Base-by-base conservation (phyloP, 2,888 invertebrate species). In the Thera obeliscata region DNA sequence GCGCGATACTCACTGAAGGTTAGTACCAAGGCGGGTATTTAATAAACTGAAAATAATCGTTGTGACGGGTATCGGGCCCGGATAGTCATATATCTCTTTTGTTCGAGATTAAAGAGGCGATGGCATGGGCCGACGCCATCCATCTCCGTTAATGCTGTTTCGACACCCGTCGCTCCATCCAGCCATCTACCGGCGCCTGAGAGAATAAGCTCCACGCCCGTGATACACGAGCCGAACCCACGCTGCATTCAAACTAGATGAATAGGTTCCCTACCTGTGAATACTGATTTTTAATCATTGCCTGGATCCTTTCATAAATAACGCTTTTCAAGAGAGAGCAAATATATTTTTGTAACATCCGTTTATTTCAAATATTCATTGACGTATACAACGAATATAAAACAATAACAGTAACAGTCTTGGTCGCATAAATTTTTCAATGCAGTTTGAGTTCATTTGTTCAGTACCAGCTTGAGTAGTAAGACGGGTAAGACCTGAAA, bases 41-140 rank as follows among this genome's bases (percentile, higher is more conserved):
- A 68, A 76, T 79, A 79, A 79, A 79, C 76, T 69, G 67, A 66
- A 73, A 74, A 70, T 73, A 71, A 78, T 71, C 74, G 76, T 70
- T 73, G 68, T 73, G 69, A 63, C 76, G 74, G 74, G 78, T 79
- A 79, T 74, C 70, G 75, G 78, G 76, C 74, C 49, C 67, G 77
- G 70, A 75, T 75, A 81, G 79, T 80, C 83, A 80, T 88, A 87
- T 85, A 86, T 88, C 86, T 87, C 85, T 84, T 86, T 84, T 85
- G 87, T 86, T 83, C 82, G 83, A 87, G 89, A 90, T 90, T 88
- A 90, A 89, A 89, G 87, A 87, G 89, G 81, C 86, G 87, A 84
- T 84, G 83, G 85, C 86, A 82, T 86, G 84, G 82, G 76, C 84
- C 81, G 80, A 76, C 74, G 81, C 85, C 84, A 89, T 90, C 86